These are phyloP conservation scores for Lynx canadensis DNA, from an alignment of 2,113 vertebrate genomes.

Conservation along the genomic window DNA sequence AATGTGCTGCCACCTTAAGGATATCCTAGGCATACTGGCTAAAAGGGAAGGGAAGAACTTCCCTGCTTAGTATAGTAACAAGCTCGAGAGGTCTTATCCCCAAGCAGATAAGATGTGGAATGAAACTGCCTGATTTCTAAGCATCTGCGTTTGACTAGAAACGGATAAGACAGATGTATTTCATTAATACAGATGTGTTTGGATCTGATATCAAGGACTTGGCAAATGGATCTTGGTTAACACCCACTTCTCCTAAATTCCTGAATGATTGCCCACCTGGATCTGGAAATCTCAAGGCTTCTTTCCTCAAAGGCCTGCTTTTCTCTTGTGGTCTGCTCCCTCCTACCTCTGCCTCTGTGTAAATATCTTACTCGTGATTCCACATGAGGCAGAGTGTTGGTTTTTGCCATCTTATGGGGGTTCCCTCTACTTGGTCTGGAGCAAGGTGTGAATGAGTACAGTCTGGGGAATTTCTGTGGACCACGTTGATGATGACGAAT, in stretches of 20 bases:
- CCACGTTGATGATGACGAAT: background rate
- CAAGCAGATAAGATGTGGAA: background rate
- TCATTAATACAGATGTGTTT: constrained; percentile 26
- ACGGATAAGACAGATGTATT: background rate
- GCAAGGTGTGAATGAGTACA: background rate
- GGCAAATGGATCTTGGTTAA: background rate
- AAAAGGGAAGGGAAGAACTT: background rate
- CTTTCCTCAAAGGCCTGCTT: background rate
- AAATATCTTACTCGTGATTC: background rate
- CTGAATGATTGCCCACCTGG: background rate
- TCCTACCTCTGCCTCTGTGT: background rate
- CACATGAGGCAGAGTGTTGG: background rate
- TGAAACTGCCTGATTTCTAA: constrained; percentile 15
- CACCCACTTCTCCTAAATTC: constrained; percentile 1
- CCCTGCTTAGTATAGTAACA: background rate
- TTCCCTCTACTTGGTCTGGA: background rate
- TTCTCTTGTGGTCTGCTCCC: background rate
- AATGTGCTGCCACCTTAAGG: constrained; percentile 17
- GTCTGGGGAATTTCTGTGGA: background rate
- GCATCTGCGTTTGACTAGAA: background rate
- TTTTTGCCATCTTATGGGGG: background rate
- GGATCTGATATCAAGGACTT: background rate
- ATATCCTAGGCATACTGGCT: background rate
- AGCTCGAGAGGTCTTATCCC: background rate
- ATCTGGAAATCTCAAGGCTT: background rate